Evolutionary conservation across 2,888 invertebrate species (phyloP), one percentile per base, ranked within the genome.

Genomic region (Matsumyia berberina): DNA sequence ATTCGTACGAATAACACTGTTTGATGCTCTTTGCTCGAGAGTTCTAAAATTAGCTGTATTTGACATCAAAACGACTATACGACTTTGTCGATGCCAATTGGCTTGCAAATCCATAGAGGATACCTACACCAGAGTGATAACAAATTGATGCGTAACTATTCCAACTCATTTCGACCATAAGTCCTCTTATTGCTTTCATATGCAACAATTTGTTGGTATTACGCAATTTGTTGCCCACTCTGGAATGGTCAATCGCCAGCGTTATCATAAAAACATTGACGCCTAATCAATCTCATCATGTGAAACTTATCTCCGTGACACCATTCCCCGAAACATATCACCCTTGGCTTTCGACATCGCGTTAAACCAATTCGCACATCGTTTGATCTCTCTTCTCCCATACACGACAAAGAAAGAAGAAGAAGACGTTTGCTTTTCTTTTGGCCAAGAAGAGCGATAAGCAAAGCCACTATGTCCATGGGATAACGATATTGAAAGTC

Each of bases 361-460:
- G 70, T 55, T 72, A 46, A 78, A 60, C 78, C 66, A 78, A 78
- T 78, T 78, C 78, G 78, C 78, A 78, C 78, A 70, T 78, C 70
- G 60, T 62, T 78, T 49, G 29, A 55, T 62, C 19, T 33, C 44
- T 24, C 55, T 58, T 39, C 24, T 24, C 35, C 37, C 76, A 7
- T 12, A 8, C 31, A 46, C 17, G n/a, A 24, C 31, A 8, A 9
- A 8, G 0, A 17, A 49, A 55, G 39, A 44, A 8, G 12, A 8
- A 2, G 31, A 49, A 55, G 39, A 44, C 37, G 44, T 72, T 72
- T 49, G 70, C 70, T 35, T 46, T 46, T 17, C 39, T 51, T 70
- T 55, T 55, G 70, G 19, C 62, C 51, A 55, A 37, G 19, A 62
- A 35, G 17, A 72, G n/a, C 53, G 78, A 72, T 72, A 78, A 78